Evolutionary conservation across 2,888 invertebrate genomes (phyloP).

Genomic region (Falcaria lacertinaria): DNA sequence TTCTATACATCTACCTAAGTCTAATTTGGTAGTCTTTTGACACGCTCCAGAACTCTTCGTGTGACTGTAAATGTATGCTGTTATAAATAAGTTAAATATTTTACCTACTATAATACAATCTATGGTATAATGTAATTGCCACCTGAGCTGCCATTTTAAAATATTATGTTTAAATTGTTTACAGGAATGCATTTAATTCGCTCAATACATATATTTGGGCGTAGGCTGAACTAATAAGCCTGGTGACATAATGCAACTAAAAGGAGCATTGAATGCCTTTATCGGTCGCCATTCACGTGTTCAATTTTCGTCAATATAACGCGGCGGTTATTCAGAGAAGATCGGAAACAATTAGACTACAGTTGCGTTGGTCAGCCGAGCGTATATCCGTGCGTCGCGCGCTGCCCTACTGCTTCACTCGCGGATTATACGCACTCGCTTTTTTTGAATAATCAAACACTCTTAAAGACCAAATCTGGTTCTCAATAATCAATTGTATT

Average conservation of each 20-base stretch:
- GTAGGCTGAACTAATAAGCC: constrained; percentile 7
- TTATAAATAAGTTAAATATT: too few species aligned
- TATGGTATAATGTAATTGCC: constrained; percentile 53
- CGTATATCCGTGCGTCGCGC: constrained; percentile 65
- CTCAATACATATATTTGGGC: constrained; percentile 9
- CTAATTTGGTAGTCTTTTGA: too few species aligned
- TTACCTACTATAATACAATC: too few species aligned
- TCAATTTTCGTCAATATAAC: constrained; percentile 69
- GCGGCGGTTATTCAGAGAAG: constrained; percentile 66
- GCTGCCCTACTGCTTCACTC: constrained; percentile 63
- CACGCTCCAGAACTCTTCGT: too few species aligned
- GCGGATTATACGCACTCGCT: constrained; percentile 47
- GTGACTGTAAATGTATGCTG: too few species aligned
- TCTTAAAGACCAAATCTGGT: constrained; percentile 3
- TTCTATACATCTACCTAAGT: too few species aligned
- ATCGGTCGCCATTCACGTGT: constrained; percentile 58
- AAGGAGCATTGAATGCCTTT: constrained; percentile 44
- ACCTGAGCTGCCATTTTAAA: constrained; percentile 41
- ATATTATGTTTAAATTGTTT: constrained; percentile 21
- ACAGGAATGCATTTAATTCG: constrained; percentile 14
- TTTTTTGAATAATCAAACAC: constrained; percentile 26
- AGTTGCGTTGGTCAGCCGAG: constrained; percentile 73
- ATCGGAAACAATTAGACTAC: constrained; percentile 78
- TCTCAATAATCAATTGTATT: constrained; percentile 18
- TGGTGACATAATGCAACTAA: constrained; percentile 16